Conservation (phyloP, 2,888 invertebrate species). For the Euclidia mi region DNA sequence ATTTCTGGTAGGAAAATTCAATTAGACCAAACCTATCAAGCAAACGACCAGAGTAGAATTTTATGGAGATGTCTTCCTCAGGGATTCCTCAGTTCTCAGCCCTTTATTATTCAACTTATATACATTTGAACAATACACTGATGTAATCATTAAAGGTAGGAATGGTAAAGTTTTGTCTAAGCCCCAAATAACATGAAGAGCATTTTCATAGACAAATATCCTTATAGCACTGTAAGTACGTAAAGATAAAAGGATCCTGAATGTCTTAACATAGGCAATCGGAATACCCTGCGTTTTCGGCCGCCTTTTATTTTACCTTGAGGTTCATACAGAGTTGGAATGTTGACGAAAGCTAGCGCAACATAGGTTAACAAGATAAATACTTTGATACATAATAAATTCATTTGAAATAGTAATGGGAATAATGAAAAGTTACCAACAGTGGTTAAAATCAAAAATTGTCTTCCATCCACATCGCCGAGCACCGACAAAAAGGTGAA, state of each 20-base stretch:
- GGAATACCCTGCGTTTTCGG: conserved; percentile 63
- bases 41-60: too few species aligned
- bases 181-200: conserved; percentile 90
- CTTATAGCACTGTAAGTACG: conserved; percentile 92
- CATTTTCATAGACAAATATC: conserved; percentile 95
- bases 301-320: conserved; percentile 62
- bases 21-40: too few species aligned
- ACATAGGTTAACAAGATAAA: conserved; percentile 91
- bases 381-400: conserved; percentile 93
- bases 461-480: conserved; percentile 92
- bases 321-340: conserved; percentile 88
- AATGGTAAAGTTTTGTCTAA: conserved; percentile 93
- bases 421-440: conserved; percentile 97
- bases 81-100: too few species aligned
- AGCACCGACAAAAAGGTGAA: conserved; percentile 94
- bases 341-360: conserved; percentile 90
- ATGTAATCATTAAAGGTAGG: conserved; percentile 97
- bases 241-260: conserved; percentile 93
- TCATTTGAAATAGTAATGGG: conserved; percentile 95
- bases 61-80: too few species aligned
- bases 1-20: too few species aligned
- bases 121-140: conserved; percentile 97
- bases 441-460: conserved; percentile 93
- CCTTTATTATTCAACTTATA: too few species aligned
- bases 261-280: conserved; percentile 90